Evolutionary conservation across 2,888 invertebrate genomes (phyloP).

Genomic region (Oscheius myriophilus): DNA sequence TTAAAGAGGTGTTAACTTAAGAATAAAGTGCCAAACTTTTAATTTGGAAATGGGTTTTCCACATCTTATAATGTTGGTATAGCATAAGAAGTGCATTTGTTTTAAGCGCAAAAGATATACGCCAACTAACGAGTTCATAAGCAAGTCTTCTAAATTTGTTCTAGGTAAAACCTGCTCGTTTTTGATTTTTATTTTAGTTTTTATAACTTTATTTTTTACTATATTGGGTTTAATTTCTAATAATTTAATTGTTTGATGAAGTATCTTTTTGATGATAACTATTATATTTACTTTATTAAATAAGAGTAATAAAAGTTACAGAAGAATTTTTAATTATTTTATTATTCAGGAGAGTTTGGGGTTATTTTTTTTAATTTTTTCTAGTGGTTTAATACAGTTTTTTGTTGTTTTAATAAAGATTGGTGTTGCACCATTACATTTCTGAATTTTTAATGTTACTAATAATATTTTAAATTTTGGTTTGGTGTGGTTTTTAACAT

Average conservation of each 20-base stretch:
- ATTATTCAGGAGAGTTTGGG: constrained; percentile 51
- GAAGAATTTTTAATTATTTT: constrained; percentile 52
- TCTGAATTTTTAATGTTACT: constrained; percentile 50
- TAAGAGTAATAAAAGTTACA: constrained; percentile 47
- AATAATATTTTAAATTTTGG: constrained; percentile 46
- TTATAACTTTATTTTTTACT: too few relatives aligned
- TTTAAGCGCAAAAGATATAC: constrained; percentile 62
- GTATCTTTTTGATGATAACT: constrained; percentile 52
- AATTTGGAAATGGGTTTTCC: constrained; percentile 64
- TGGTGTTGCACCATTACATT: constrained; percentile 51
- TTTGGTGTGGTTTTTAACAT: constrained; percentile 55
- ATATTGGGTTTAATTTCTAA: too few relatives aligned
- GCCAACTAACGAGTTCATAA: constrained; percentile 54
- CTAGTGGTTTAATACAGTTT: constrained; percentile 42
- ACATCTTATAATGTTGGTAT: constrained; percentile 53
- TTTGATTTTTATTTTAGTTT: constrained; percentile 55
- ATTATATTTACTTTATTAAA: constrained; percentile 46
- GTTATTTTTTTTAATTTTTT: constrained; percentile 47
- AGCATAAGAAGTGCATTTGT: constrained; percentile 64
- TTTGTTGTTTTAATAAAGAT: constrained; percentile 51
- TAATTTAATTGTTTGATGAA: too few relatives aligned
- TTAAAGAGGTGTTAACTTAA: constrained; percentile 54
- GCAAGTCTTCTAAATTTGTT: constrained; percentile 61
- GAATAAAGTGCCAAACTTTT: constrained; percentile 59
- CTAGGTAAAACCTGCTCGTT: constrained; percentile 53